phyloP scores from a whole-genome alignment of 2,888 invertebrate genomes.

The Ophion slaviceki region DNA sequence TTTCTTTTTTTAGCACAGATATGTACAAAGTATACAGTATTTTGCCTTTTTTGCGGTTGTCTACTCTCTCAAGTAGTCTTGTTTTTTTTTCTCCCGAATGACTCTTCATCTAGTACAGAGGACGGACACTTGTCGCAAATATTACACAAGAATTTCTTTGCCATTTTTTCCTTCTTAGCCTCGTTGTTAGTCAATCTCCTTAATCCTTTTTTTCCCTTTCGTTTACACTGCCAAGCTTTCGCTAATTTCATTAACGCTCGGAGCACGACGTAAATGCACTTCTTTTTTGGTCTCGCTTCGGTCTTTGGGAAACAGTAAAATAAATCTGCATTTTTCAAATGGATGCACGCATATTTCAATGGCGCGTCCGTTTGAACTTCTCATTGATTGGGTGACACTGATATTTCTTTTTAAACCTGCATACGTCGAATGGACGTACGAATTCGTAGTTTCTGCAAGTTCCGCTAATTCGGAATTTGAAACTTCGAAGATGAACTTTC shows the following conservation, averaged over 20 bases:
- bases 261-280: slow-evolving; percentile 14
- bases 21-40: slow-evolving; percentile 76
- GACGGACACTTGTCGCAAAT: slow-evolving; percentile 65
- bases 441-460: too few species aligned
- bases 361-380: too few species aligned
- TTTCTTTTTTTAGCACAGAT: slow-evolving; percentile 69
- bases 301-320: too few species aligned
- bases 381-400: too few species aligned
- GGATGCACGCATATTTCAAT: too few species aligned
- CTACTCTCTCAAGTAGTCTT: slow-evolving; percentile 13
- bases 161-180: slow-evolving; percentile 19
- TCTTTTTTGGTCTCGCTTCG: background rate
- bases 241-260: slow-evolving; percentile 43
- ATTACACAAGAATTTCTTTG: slow-evolving; percentile 17
- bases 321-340: too few species aligned
- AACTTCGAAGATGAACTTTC: too few species aligned
- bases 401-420: too few species aligned
- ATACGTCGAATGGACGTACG: too few species aligned
- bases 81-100: background rate
- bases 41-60: slow-evolving; percentile 28
- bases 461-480: too few species aligned
- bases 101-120: slow-evolving; percentile 66
- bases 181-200: background rate
- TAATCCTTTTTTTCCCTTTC: slow-evolving; percentile 10
- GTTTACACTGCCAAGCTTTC: background rate